These are phyloP conservation scores for Passerina amoena DNA, from an alignment of 2,113 vertebrate genomes.

Conservation along the genomic window DNA sequence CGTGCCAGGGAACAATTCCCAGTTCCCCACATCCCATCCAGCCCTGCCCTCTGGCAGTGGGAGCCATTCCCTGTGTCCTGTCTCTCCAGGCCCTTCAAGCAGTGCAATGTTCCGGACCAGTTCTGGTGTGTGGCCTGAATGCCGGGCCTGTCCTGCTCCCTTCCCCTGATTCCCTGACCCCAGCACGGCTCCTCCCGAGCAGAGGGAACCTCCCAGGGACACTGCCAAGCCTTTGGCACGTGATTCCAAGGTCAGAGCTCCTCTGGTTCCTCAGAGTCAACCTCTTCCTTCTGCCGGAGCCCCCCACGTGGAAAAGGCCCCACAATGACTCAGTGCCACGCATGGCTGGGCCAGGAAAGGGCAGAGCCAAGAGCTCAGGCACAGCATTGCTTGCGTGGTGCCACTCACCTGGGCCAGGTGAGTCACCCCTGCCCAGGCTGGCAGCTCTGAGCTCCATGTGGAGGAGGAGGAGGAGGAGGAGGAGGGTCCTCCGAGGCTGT, in stretches of 20 bases:
- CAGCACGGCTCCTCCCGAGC: background rate
- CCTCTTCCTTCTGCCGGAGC: background rate
- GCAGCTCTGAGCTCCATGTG: background rate
- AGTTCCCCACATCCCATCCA: too few relatives aligned
- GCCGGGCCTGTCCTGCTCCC: background rate
- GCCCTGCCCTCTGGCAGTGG: too few relatives aligned
- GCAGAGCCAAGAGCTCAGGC: background rate
- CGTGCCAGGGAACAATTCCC: too few relatives aligned
- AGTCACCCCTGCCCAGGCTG: fast-evolving
- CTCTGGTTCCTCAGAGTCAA: background rate
- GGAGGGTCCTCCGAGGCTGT: background rate
- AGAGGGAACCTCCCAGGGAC: background rate
- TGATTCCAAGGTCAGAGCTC: background rate
- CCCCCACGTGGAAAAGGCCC: fast-evolving
- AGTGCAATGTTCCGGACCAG: too few relatives aligned
- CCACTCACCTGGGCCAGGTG: background rate
- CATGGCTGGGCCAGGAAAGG: fast-evolving
- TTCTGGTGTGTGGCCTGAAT: fast-evolving
- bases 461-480: fast-evolving
- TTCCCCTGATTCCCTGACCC: background rate
- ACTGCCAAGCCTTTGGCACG: background rate
- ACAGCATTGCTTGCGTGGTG: background rate
- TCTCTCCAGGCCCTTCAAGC: too few relatives aligned
- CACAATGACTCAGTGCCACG: fast-evolving
- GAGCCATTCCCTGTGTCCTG: too few relatives aligned